These are phyloP conservation scores for Rhagoletis zephyria DNA, from an alignment of 1,140 invertebrate species.

Conservation along the genomic window DNA sequence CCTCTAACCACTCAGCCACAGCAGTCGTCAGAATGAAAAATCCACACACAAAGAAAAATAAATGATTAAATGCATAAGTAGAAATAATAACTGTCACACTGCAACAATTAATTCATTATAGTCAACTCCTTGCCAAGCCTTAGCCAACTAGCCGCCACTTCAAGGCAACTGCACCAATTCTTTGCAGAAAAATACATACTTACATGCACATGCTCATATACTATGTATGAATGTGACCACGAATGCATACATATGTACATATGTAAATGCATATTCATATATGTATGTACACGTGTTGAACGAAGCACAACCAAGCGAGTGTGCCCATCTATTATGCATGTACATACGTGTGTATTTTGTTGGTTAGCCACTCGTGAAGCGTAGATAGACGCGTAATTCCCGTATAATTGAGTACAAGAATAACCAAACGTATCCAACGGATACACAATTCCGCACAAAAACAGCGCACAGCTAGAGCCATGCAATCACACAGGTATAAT, in stretches of 20 bases:
- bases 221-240: not conserved
- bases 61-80: conserved; percentile 1
- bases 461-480: not conserved
- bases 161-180: not conserved
- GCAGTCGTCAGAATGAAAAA: too few species aligned
- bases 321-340: not conserved
- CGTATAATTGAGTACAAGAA: conserved; percentile 52
- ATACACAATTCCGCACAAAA: conserved; percentile 29
- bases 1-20: too few species aligned
- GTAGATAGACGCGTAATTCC: conserved; percentile 48
- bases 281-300: too few species aligned
- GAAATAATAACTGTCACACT: conserved; percentile 45
- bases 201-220: not conserved
- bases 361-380: conserved; percentile 46
- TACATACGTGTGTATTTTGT: not conserved
- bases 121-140: conserved; percentile 23
- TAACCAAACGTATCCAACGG: conserved; percentile 42
- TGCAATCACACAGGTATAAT: not conserved
- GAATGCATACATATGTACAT: not conserved
- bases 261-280: too few species aligned
- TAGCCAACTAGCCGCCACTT: not conserved
- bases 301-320: too few species aligned
- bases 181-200: not conserved
- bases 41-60: not conserved
- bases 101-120: conserved; percentile 49